phyloP scores from a whole-genome alignment of 2,797 vertebrate species.

The Phaenicophaeus curvirostris region DNA sequence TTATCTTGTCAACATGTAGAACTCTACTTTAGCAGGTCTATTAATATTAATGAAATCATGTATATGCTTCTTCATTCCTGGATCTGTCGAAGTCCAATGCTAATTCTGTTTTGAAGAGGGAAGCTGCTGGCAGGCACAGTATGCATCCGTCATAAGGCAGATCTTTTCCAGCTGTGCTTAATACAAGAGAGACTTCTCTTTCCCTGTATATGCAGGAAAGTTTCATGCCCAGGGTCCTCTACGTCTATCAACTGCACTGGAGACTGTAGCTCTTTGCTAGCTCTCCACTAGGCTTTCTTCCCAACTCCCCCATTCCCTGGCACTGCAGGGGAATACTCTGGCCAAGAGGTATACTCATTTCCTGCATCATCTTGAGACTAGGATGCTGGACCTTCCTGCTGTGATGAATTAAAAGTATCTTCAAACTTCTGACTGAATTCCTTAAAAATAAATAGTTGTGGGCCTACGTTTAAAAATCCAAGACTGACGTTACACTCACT shows the following conservation, averaged over 20 bases:
- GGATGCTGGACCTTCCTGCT: neutral
- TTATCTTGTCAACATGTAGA: neutral
- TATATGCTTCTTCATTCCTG: neutral
- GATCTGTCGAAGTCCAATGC: neutral
- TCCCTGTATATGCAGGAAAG: neutral
- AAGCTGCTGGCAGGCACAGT: neutral
- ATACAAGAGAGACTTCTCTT: neutral
- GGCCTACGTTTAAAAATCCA: neutral
- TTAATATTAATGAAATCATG: neutral
- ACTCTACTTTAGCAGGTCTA: neutral
- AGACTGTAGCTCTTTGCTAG: neutral
- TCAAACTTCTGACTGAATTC: neutral
- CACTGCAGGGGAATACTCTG: neutral
- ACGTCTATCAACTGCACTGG: neutral
- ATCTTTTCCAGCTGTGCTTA: neutral
- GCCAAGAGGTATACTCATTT: neutral
- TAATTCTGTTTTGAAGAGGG: neutral
- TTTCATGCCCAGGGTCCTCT: neutral
- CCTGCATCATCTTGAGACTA: neutral
- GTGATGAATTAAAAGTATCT: neutral
- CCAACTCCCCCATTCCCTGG: neutral
- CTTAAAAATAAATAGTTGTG: neutral
- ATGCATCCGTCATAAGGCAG: neutral
- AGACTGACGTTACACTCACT: neutral
- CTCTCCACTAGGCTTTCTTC: neutral